Evolutionary conservation across 23 tunicate genomes (phyloP).

Genomic region (Styela clava): DNA sequence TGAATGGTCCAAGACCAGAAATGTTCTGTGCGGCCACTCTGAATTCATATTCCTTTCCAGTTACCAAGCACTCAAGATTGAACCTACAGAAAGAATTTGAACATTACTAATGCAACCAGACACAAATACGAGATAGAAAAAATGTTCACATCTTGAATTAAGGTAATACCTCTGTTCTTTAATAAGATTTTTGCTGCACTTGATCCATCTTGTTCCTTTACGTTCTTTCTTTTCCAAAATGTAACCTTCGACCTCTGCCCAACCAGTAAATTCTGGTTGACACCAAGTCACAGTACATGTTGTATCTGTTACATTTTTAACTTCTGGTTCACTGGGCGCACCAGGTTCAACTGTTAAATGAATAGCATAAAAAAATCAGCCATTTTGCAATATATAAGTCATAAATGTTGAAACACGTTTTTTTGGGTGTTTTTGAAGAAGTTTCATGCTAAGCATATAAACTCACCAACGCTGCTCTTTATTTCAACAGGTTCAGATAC

Average conservation of each 20-base stretch:
- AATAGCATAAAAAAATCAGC: too few relatives aligned
- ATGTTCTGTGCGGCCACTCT: constrained; percentile 87
- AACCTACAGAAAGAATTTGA: constrained; percentile 22
- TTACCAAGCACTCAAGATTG: constrained; percentile 38
- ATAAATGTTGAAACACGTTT: too few relatives aligned
- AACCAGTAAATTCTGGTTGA: constrained; percentile 30
- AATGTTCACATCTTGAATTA: too few relatives aligned
- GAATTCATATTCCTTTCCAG: constrained; percentile 85
- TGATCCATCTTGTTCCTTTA: constrained; percentile 30
- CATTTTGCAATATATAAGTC: too few relatives aligned
- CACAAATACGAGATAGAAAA: too few relatives aligned
- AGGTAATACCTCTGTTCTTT: constrained; percentile 19
- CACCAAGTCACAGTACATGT: constrained; percentile 30
- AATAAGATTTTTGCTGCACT: constrained; percentile 31
- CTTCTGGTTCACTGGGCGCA: constrained; percentile 18
- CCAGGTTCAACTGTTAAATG: constrained; percentile 17
- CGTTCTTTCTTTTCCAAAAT: constrained; percentile 27
- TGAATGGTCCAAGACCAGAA: constrained; percentile 69
- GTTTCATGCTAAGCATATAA: too few relatives aligned
- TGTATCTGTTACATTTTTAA: constrained; percentile 2
- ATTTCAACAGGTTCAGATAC: constrained; percentile 73
- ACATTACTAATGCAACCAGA: too few relatives aligned
- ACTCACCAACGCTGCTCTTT: constrained; percentile 53
- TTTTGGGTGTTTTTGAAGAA: too few relatives aligned
- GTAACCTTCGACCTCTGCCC: constrained; percentile 32